Evolutionary conservation across 2,113 vertebrate species (phyloP), one percentile per base, ranked within the genome.

Genomic region (Bujurquina vittata): DNA sequence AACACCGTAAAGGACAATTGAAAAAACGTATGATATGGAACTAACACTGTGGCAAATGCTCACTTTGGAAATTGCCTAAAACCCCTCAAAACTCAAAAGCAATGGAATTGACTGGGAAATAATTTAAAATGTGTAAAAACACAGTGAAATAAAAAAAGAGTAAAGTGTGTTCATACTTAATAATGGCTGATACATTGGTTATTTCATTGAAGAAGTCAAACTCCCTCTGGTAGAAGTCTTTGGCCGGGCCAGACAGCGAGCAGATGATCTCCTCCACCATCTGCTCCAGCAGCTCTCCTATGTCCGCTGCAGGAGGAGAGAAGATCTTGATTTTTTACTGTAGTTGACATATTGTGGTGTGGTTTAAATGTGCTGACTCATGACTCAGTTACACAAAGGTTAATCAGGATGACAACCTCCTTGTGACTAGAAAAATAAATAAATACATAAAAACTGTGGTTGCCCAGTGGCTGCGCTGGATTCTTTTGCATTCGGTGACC

Each of bases 151-250:
- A 75, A 75, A 40, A 58, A 26, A 26, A 26, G 33, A 62, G 3
- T 49, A 33, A 49, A 29, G 22, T 12, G 37, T 10, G 35, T 35
- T 78, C 96, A 86, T 96, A 99, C 98, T 99, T 99, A 93, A 99
- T 97, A 82, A 97, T 96, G 85, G 98, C 98, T 0, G 98, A 99
- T 60, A 99, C 97, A 0, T 99, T 99, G 88, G 97, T 99, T 94
- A 99, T 98, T 95, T 99, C 97, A 92, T 98, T 98, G 87, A 99
- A 99, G 94, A 99, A 99, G 90, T 99, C 98, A 84, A 99, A 99
- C 80, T 99, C 98, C n/a, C 97, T 92, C 80, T 98, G 98, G 92
- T 99, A 99, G 92, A 99, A 99, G 78, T 98, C 97, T 93, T 99
- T 99, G 65, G 98, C 98, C 0, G 97, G 97, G 14, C 98, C 98